Base-by-base conservation (phyloP, 2,797 vertebrate species). In the Neomorphus geoffroyi region DNA sequence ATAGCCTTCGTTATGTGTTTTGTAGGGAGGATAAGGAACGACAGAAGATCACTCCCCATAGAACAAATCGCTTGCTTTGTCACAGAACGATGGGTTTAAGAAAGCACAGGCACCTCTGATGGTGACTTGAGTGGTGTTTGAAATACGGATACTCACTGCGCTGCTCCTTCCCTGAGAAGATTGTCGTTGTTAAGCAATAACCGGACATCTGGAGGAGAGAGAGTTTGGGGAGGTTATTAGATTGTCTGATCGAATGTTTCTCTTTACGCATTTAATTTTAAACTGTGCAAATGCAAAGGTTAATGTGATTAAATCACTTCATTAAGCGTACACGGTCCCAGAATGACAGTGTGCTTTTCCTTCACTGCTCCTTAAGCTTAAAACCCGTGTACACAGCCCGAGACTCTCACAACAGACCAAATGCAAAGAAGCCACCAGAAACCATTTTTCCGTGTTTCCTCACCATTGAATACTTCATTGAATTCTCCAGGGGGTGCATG, bases 401-500 rank as follows among this genome's bases (percentile, higher is more conserved):
- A 32, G 65, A 53, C 65, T 86, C 60, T 33, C 26, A 3, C 2
- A 54, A 39, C 0, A 73, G 33, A 32, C 56, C 54, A 90, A 80
- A 74, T 0, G 0, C 43, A 24, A 82, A 62, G 39, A 61, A 60
- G 89, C 26, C 8, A 53, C 22, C 28, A 33, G 45, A 6, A 4
- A 60, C 14, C 0, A 9, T 24, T 74, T 80, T 41, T 41, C 23
- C 75, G 48, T 89, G 33, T 86, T 22, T 48, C 96, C 99, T 98
- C 86, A 99, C 99, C 99, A 86, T 99, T 99, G 96, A 99, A 99
- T 64, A 99, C 99, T 98, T 99, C 99, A 93, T 99, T 99, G 96
- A 99, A 99, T 94, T 99, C 99, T 93, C 99, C 99, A 67, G 99
- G 99, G 45, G 99, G 99, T 92, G 99, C 98, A 88, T 99, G 99